phyloP scores from a whole-genome alignment of 2,888 invertebrate species.

The Caenorhabditis japonica region DNA sequence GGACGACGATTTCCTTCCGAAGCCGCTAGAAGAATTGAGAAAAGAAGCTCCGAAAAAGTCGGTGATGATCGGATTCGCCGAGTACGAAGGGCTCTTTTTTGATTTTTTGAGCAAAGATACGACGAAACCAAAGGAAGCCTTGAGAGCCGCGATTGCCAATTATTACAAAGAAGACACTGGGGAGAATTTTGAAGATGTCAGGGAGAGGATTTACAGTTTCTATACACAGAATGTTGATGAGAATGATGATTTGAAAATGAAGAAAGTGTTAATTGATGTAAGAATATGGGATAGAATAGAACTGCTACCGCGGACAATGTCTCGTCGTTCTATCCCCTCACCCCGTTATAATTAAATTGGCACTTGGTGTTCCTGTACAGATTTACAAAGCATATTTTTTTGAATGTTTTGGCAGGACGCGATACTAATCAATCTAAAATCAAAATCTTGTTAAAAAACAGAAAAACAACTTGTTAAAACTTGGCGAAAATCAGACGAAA shows the following conservation, averaged over 20 bases:
- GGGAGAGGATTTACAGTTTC: conserved; percentile 17
- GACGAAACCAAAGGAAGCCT: background rate
- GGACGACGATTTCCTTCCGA: conserved; percentile 58
- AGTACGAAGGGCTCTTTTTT: conserved; percentile 55
- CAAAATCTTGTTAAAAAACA: too few species aligned
- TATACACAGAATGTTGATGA: conserved; percentile 22
- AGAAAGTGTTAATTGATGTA: too few species aligned
- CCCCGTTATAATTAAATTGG: too few species aligned
- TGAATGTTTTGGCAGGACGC: too few species aligned
- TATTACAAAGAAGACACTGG: background rate
- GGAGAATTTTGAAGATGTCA: conserved; percentile 3
- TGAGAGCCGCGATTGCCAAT: background rate
- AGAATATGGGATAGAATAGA: too few species aligned
- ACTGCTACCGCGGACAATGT: too few species aligned
- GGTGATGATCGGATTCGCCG: conserved; percentile 32
- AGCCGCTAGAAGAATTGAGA: conserved; percentile 45
- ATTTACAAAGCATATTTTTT: too few species aligned
- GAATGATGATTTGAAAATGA: conserved; percentile 15
- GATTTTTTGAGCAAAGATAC: background rate
- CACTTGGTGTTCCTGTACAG: too few species aligned
- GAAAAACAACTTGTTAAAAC: too few species aligned
- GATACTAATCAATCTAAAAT: too few species aligned
- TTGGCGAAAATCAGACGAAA: too few species aligned
- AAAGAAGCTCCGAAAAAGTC: conserved; percentile 40
- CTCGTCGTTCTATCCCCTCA: too few species aligned